These are phyloP conservation scores for Scaptomyza caliginosa DNA, from an alignment of 2,888 invertebrate genomes.

Conservation along the genomic window DNA sequence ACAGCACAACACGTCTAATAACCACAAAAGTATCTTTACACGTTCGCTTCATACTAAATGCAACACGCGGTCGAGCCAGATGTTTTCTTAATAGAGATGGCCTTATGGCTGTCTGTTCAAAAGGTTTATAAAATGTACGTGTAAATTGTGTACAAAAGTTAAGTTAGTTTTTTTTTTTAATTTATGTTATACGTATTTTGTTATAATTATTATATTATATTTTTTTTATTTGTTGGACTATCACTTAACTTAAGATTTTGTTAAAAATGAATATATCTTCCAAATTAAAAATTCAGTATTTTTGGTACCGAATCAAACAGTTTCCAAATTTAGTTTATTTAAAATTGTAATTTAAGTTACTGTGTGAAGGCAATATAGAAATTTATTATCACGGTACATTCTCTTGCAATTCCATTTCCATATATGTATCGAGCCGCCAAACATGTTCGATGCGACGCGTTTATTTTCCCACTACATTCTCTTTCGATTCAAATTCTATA, in stretches of 20 bases:
- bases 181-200: too few relatives aligned
- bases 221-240: too few relatives aligned
- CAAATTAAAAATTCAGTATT: too few relatives aligned
- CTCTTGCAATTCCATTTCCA: background rate
- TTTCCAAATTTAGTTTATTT: too few relatives aligned
- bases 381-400: background rate
- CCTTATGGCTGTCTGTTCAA: background rate
- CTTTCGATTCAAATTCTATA: background rate
- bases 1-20: conserved; percentile 70
- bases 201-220: too few relatives aligned
- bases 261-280: too few relatives aligned
- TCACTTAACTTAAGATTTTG: too few relatives aligned
- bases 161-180: background rate
- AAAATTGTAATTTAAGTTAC: too few relatives aligned
- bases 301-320: too few relatives aligned
- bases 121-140: background rate
- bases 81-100: conserved; percentile 49
- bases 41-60: conserved; percentile 67
- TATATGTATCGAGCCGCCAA: conserved; percentile 17
- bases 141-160: background rate
- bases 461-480: too few relatives aligned
- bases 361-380: too few relatives aligned
- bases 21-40: conserved; percentile 48
- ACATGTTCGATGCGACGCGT: conserved; percentile 48
- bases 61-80: conserved; percentile 73